Evolutionary conservation across 2,888 invertebrate species (phyloP).

Genomic region (Acronicta aceris): DNA sequence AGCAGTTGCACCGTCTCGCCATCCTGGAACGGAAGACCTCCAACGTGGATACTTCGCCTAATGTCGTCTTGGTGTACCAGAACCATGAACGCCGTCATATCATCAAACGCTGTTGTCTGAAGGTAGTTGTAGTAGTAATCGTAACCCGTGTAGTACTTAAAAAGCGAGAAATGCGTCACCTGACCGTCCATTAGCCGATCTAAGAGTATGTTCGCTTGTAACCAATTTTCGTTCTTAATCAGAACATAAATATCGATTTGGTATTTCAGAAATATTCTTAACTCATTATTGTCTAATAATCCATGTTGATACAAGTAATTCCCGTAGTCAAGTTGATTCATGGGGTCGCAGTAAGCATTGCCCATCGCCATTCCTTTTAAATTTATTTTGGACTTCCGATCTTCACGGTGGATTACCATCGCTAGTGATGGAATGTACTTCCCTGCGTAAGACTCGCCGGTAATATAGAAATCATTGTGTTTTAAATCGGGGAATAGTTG

Average conservation of each 20-base stretch:
- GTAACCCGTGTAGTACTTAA: constrained; percentile 92
- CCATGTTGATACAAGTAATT: constrained; percentile 86
- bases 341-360: constrained; percentile 86
- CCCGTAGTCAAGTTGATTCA: constrained; percentile 85
- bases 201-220: constrained; percentile 91
- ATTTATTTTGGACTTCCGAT: constrained; percentile 76
- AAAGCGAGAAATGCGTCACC: constrained; percentile 78
- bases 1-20: constrained; percentile 83
- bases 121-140: constrained; percentile 93
- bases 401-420: constrained; percentile 86
- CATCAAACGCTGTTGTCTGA: constrained; percentile 80
- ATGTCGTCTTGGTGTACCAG: constrained; percentile 76
- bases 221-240: constrained; percentile 90
- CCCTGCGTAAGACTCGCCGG: constrained; percentile 91
- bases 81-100: constrained; percentile 73
- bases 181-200: constrained; percentile 90
- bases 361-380: constrained; percentile 88
- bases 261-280: constrained; percentile 86
- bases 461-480: constrained; percentile 88
- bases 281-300: constrained; percentile 88
- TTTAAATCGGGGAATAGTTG: constrained; percentile 88
- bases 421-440: constrained; percentile 86
- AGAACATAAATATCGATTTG: constrained; percentile 88
- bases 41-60: constrained; percentile 90
- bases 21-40: constrained; percentile 86